phyloP scores from a whole-genome alignment of 2,797 vertebrate genomes.

The Corythornis leucogaster region DNA sequence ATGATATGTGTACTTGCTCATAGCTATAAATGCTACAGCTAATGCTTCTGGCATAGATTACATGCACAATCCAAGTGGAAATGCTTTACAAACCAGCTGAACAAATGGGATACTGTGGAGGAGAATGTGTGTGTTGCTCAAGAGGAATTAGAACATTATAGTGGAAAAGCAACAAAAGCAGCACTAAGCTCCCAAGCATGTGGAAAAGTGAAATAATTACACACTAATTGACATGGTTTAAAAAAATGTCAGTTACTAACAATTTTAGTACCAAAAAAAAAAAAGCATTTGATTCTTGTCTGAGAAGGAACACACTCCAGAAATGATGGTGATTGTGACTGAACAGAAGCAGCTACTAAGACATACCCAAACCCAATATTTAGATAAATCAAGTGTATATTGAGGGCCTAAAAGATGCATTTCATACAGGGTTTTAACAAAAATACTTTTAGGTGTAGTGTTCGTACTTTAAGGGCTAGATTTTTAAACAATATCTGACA shows the following conservation, averaged over 20 bases:
- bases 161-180: constrained; percentile 35
- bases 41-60: neutral
- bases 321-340: neutral
- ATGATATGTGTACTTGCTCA: neutral
- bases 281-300: neutral
- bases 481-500: neutral
- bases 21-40: neutral
- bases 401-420: neutral
- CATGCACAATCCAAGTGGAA: neutral
- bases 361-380: neutral
- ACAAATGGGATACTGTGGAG: neutral
- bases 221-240: neutral
- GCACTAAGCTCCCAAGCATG: neutral
- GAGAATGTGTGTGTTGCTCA: neutral
- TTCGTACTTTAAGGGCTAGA: constrained; percentile 7
- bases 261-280: neutral
- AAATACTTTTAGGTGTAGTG: constrained; percentile 51
- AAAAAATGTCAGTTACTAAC: neutral
- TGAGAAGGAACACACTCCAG: neutral
- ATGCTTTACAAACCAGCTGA: constrained; percentile 66
- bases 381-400: neutral
- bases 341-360: neutral
- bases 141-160: constrained; percentile 23
- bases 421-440: constrained; percentile 53
- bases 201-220: neutral